Base-by-base conservation (phyloP, 2,113 vertebrate genomes). In the Pholis gunnellus region DNA sequence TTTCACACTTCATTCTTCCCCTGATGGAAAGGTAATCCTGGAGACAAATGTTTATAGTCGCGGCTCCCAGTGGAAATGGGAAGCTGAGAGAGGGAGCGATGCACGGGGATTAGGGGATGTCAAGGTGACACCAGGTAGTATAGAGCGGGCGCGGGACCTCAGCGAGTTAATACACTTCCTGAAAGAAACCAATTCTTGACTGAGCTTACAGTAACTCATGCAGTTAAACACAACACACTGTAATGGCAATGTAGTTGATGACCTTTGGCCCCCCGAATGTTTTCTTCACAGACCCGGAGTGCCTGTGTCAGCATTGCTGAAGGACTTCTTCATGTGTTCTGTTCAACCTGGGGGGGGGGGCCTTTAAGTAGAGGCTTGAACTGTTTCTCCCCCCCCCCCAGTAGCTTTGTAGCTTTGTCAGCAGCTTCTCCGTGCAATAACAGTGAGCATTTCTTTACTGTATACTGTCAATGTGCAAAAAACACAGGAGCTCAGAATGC, bases 1-100 rank as follows among this genome's bases (percentile, higher is more conserved):
- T 95, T 94, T 92, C 93, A 92, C 92, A 93, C 92, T 91, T 93
- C 88, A 90, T 93, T 92, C 90, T 93, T 91, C 76, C 72, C 66
- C 75, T 92, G 91, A 93, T 93, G 83, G 92, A 93, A 91, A 93
- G 90, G 91, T 93, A 92, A 92, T 94, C 93, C 91, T 9, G 66
- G 75, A 88, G 85, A 94, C 85, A 83, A 91, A 91, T 84, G 81
- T 91, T 88, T 78, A 87, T 54, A 65, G 78, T 66, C 54, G 84
- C 78, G 17, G 80, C 79, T 89, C 73, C 60, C 79, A 46, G 78
- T 65, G 82, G 83, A 79, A 84, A 93, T 75, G 56, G 69, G 29
- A 75, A 25, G 70, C 64, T 59, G 56, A 40, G 65, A 13, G 70
- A 63, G 60, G 38, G 50, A 70, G 61, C 34, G 77, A 74, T 1